phyloP scores from a whole-genome alignment of 2,797 vertebrate genomes.

The Enteromius unitaeniatus region DNA sequence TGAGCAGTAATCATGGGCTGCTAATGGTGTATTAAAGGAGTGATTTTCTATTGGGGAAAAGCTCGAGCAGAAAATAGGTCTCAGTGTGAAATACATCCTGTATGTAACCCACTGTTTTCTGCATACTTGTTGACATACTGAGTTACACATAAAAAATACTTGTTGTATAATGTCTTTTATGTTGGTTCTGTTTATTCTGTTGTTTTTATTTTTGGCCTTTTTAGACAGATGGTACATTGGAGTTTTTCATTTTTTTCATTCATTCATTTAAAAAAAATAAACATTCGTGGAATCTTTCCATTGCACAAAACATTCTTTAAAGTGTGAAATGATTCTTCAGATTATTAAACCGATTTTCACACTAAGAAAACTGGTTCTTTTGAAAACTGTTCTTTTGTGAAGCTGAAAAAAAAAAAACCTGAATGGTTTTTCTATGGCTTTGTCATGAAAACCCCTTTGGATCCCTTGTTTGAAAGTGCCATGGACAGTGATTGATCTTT shows the following conservation, averaged over 20 bases:
- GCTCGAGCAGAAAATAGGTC: neutral
- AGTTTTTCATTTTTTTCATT: neutral
- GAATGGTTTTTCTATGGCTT: neutral
- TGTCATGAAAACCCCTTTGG: neutral
- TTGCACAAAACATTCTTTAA: neutral
- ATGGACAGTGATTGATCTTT: slow-evolving; percentile 42
- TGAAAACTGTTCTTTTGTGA: neutral
- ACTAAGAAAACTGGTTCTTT: neutral
- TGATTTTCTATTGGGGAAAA: slow-evolving; percentile 8
- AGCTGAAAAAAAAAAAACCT: no score
- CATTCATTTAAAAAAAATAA: neutral
- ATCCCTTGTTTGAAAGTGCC: neutral
- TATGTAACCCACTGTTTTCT: neutral
- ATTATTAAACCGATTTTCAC: neutral
- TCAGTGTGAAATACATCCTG: neutral
- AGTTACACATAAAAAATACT: neutral
- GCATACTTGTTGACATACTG: neutral
- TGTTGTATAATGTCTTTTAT: neutral
- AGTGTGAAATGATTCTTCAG: neutral
- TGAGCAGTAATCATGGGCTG: slow-evolving; percentile 34
- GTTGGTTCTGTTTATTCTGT: neutral
- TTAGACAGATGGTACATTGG: neutral
- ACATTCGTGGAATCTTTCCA: neutral
- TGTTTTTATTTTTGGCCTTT: neutral
- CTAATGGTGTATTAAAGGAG: slow-evolving; percentile 42